Conservation (phyloP, 2,797 vertebrate species). For the Cyprinodon diabolis region DNA sequence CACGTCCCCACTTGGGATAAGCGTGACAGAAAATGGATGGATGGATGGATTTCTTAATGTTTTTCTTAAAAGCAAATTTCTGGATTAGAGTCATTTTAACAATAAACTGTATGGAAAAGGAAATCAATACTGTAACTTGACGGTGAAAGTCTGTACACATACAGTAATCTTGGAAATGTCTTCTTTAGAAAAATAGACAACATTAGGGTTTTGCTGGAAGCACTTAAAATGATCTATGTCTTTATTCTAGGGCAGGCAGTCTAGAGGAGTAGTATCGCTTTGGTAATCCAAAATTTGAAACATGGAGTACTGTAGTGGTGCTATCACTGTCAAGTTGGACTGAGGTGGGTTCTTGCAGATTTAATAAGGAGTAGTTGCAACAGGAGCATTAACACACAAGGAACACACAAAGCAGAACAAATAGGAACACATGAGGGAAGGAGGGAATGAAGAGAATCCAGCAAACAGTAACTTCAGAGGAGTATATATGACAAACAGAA, state of each 20-base stretch:
- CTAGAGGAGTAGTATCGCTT: background rate
- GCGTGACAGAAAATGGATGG: conserved; percentile 44
- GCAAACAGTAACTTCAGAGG: too few species aligned
- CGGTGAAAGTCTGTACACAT: conserved; percentile 41
- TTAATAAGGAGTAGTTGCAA: too few species aligned
- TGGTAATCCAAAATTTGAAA: too few species aligned
- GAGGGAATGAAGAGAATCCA: too few species aligned
- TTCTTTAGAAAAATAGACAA: conserved; percentile 15
- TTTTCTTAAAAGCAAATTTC: conserved; percentile 2
- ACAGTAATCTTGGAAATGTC: conserved; percentile 38
- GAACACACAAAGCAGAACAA: too few species aligned
- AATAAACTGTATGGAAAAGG: conserved; percentile 29
- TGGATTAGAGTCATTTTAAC: conserved; percentile 24
- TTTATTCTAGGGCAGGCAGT: background rate
- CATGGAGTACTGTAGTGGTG: too few species aligned
- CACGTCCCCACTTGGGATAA: background rate
- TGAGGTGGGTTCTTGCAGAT: too few species aligned
- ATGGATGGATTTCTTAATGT: background rate
- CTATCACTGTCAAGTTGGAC: too few species aligned
- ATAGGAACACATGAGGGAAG: too few species aligned
- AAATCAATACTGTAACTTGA: conserved; percentile 43
- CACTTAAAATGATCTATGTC: conserved; percentile 19
- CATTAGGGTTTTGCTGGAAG: conserved; percentile 14
- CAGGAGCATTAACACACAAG: too few species aligned
- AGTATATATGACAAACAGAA: too few species aligned